These are phyloP conservation scores for Drosophila bipectinata DNA, from an alignment of 1,140 invertebrate species.

Conservation along the genomic window DNA sequence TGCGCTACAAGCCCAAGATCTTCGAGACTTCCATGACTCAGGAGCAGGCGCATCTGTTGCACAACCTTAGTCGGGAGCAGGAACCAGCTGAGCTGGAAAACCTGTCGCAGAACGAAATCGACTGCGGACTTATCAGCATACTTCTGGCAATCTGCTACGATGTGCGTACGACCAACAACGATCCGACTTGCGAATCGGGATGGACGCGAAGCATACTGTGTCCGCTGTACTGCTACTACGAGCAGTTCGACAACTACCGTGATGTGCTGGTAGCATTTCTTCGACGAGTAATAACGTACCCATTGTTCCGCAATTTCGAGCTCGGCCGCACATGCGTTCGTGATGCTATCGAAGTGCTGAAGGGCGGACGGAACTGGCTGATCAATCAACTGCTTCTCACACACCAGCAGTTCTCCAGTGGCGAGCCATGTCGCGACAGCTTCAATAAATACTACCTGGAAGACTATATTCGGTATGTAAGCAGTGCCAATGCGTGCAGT, in stretches of 20 bases:
- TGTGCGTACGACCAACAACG: constrained; percentile 73
- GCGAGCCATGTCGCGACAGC: constrained; percentile 59
- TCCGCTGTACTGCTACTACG: constrained; percentile 70
- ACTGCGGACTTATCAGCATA: constrained; percentile 76
- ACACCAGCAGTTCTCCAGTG: constrained; percentile 58
- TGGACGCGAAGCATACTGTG: constrained; percentile 79
- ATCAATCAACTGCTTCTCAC: constrained; percentile 74
- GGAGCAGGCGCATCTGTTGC: constrained; percentile 70
- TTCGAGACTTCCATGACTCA: constrained; percentile 66
- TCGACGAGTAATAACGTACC: constrained; percentile 74
- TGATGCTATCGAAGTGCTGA: constrained; percentile 75
- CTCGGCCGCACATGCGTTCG: constrained; percentile 65
- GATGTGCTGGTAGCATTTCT: constrained; percentile 72
- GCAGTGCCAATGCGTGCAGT: constrained; percentile 44
- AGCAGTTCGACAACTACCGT: constrained; percentile 71
- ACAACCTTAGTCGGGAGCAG: constrained; percentile 56
- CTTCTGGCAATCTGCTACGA: constrained; percentile 79
- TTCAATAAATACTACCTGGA: constrained; percentile 72
- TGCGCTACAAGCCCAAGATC: constrained; percentile 70
- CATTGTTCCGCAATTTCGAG: constrained; percentile 76
- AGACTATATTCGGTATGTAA: constrained; percentile 74
- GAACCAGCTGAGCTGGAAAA: constrained; percentile 23
- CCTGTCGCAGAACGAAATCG: constrained; percentile 59
- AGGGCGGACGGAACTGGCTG: constrained; percentile 66
- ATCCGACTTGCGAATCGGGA: constrained; percentile 74